Percentiles rank a stretch among this genome's conserved stretches.
Conservation (phyloP, 2,888 invertebrate genomes). For the Nesidiocoris tenuis region DNA sequence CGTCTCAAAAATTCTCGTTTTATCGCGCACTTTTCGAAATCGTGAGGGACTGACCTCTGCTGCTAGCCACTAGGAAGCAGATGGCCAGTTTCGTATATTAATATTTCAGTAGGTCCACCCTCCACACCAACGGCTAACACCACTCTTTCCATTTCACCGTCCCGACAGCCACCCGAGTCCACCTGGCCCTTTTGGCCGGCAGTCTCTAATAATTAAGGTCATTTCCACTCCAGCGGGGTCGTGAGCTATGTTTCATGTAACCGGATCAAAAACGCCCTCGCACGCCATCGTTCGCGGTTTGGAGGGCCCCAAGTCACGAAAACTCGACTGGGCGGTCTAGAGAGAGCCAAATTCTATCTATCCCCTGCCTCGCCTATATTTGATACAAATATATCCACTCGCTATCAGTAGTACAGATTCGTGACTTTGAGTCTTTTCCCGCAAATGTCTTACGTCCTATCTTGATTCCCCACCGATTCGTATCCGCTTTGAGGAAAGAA, state of each 20-base stretch:
- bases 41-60: conserved; percentile 10
- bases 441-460: too few species aligned
- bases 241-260: conserved; percentile 23
- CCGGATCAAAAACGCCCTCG: not conserved
- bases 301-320: conserved; percentile 1
- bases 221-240: conserved; percentile 1
- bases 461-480: too few species aligned
- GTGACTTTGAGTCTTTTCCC: too few species aligned
- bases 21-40: too few species aligned
- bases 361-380: not conserved
- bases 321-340: not conserved
- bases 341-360: not conserved
- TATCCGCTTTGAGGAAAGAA: too few species aligned
- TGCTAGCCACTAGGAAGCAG: conserved; percentile 25
- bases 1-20: too few species aligned
- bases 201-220: conserved; percentile 19
- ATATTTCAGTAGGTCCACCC: conserved; percentile 25
- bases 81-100: conserved; percentile 29
- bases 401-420: not conserved
- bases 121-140: too few species aligned
- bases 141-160: too few species aligned
- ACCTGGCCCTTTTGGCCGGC: not conserved
- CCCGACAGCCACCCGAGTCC: not conserved
- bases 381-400: not conserved
- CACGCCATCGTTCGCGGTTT: conserved; percentile 2